Percentiles rank a stretch among this genome's conserved stretches.
phyloP scores from a whole-genome alignment of 2,797 vertebrate species.

The Falco novaeseelandiae region DNA sequence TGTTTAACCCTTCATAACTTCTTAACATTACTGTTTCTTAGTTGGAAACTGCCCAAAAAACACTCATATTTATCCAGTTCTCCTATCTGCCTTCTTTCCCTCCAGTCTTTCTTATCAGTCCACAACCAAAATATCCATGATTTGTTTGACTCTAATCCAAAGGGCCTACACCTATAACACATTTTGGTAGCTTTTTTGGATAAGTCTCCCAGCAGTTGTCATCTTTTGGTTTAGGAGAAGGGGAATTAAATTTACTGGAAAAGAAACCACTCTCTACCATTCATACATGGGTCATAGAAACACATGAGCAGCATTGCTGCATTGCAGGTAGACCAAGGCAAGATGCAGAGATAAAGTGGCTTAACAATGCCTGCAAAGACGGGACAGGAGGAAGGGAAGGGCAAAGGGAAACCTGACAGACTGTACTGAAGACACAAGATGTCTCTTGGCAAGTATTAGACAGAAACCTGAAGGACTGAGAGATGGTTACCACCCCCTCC shows the following conservation, averaged over 20 bases:
- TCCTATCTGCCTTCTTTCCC: background rate
- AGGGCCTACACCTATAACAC: background rate
- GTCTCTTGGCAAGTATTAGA: too few species aligned
- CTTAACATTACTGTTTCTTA: background rate
- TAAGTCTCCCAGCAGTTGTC: background rate
- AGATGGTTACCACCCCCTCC: too few species aligned
- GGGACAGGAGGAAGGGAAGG: background rate
- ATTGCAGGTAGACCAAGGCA: background rate
- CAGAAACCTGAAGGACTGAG: background rate
- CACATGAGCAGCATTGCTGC: background rate
- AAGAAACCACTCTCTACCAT: background rate
- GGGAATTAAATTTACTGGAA: background rate
- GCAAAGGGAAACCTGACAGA: background rate
- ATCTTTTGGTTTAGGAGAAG: background rate
- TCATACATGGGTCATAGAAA: accelerated
- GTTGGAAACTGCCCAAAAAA: background rate
- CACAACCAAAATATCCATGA: background rate
- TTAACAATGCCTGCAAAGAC: too few species aligned
- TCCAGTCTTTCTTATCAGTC: background rate
- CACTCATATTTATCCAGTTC: accelerated
- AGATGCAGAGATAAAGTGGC: background rate
- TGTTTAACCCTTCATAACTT: background rate
- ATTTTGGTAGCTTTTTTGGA: background rate
- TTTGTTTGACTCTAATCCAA: background rate
- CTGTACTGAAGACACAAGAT: accelerated